These are phyloP conservation scores for Geococcyx californianus DNA, from an alignment of 2,113 vertebrate species.

Conservation along the genomic window DNA sequence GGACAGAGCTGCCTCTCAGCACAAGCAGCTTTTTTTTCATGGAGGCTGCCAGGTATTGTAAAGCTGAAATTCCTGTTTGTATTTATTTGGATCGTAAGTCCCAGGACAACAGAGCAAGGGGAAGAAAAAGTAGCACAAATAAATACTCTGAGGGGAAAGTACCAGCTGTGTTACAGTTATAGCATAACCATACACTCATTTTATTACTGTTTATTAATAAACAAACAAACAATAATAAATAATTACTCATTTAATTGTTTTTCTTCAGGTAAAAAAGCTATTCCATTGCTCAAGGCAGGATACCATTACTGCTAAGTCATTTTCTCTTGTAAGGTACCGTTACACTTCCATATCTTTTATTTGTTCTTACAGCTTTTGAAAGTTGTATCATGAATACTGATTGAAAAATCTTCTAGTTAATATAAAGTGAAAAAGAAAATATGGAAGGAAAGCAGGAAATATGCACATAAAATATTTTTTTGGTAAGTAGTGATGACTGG, in stretches of 20 bases:
- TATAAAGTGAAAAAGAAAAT: neutral
- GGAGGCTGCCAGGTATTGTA: neutral
- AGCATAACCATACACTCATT: neutral
- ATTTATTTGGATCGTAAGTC: neutral
- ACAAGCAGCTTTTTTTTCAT: neutral
- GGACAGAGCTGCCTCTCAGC: neutral
- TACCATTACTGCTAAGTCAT: neutral
- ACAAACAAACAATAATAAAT: neutral
- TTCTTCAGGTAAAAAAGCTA: neutral
- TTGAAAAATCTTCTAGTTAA: neutral
- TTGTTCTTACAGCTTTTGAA: neutral
- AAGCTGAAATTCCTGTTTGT: neutral
- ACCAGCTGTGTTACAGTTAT: neutral
- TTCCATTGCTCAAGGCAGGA: neutral
- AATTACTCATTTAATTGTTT: neutral
- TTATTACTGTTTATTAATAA: neutral
- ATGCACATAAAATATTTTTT: neutral
- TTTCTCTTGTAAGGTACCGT: neutral
- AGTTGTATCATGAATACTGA: neutral
- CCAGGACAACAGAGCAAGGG: neutral
- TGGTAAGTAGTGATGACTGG: neutral
- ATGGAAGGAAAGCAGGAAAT: neutral
- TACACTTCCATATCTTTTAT: neutral
- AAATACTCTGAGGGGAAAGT: neutral
- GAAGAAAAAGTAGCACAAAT: neutral